Evolutionary conservation across 1,140 invertebrate genomes (phyloP).

Genomic region (Aphelinus atriplicis): DNA sequence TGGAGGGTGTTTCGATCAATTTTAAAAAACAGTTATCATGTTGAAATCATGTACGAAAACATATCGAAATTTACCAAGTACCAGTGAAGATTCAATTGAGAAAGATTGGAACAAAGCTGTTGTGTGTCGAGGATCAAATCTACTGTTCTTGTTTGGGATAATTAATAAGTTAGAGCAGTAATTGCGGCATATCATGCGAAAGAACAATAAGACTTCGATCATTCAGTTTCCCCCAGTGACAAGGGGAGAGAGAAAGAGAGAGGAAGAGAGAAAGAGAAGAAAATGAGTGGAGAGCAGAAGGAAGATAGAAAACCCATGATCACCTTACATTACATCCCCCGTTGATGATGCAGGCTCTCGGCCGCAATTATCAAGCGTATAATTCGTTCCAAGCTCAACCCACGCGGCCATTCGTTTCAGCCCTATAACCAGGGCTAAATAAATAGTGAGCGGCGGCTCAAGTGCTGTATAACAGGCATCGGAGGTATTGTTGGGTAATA

Average conservation of each 20-base stretch:
- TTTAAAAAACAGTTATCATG: no score
- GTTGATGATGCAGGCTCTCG: background rate
- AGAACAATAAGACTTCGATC: constrained; percentile 3
- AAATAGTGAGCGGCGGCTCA: constrained; percentile 3
- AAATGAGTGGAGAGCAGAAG: background rate
- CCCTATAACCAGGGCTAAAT: constrained; percentile 9
- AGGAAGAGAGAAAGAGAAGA: background rate
- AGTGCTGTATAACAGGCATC: constrained; percentile 6
- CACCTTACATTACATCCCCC: background rate
- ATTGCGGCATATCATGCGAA: constrained; percentile 16
- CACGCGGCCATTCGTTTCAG: constrained; percentile 3
- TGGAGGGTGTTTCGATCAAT: no score
- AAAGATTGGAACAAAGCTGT: no score
- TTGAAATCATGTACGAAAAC: no score
- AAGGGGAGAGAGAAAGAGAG: background rate
- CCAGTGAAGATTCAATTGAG: no score
- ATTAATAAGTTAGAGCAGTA: background rate
- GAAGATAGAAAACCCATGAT: background rate
- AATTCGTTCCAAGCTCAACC: constrained; percentile 7
- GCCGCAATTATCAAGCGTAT: constrained; percentile 20
- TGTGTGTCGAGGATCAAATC: no score
- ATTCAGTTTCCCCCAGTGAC: background rate
- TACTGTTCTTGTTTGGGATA: no score
- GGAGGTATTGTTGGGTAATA: constrained; percentile 45
- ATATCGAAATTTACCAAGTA: no score